Base-by-base conservation (phyloP, 2,113 vertebrate genomes). In the Syngnathus scovelli region DNA sequence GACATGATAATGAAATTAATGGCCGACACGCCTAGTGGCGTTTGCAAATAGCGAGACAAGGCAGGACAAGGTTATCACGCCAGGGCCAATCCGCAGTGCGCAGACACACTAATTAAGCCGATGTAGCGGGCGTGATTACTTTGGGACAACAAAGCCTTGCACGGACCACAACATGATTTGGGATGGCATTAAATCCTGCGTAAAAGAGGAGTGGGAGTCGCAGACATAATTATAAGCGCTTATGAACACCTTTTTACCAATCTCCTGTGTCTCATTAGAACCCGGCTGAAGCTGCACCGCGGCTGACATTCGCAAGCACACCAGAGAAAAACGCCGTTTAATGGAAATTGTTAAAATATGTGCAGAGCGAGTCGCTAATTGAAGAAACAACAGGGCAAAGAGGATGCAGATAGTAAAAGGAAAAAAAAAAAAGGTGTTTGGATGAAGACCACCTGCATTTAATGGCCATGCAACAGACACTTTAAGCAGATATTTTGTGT, bases 161-260 rank as follows among this genome's bases (percentile, higher is more conserved):
- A 73, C 84, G 80, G 81, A 83, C 71, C 64, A 69, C 79, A 85
- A 83, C 76, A 74, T 66, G 74, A 83, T 84, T 86, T 78, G 76
- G 60, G 70, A 69, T 76, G 81, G 77, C 79, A 83, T 85, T 88
- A 82, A 83, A 78, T 85, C 77, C 82, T 78, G 77, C 78, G 78
- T 77, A 84, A 85, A 85, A 80, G 64, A 83, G 72, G 73, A 78
- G 74, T 74, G 78, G 81, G 79, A 83, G 75, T 78, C 55, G 6
- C 74, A 75, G 69, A 80, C 76, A 78, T 85, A 83, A 89, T 90
- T 88, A 88, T 83, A 80, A 73, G 61, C 68, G 61, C 68, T 78
- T 87, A 87, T 87, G 83, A 90, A 73, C 76, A 87, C 81, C 75
- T 88, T 87, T 62, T 88, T 78, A 83, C 76, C 81, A 83, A 83